These are phyloP conservation scores for Mythimna lalbum DNA, from an alignment of 2,888 invertebrate species.

Conservation along the genomic window DNA sequence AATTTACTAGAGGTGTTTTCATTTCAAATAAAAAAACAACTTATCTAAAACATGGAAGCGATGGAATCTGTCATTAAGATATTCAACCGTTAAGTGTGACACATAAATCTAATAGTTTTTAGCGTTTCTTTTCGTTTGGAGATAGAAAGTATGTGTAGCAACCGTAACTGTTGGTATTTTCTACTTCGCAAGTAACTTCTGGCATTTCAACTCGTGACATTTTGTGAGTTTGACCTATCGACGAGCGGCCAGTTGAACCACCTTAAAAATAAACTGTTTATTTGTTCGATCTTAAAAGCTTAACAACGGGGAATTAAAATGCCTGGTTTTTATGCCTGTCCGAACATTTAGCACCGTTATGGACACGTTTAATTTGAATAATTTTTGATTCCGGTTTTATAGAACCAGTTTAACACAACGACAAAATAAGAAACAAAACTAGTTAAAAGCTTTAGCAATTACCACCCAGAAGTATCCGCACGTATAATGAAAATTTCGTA, in stretches of 20 bases:
- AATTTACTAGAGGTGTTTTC: not conserved
- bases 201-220: constrained; percentile 50
- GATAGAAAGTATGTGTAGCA: constrained; percentile 49
- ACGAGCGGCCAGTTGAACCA: constrained; percentile 38
- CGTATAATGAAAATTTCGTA: constrained; percentile 22
- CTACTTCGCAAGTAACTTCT: constrained; percentile 37
- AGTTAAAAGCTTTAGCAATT: not conserved
- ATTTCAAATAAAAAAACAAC: constrained; percentile 22
- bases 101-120: constrained; percentile 48
- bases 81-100: constrained; percentile 38
- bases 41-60: constrained; percentile 20
- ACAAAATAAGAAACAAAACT: not conserved
- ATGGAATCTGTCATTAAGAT: constrained; percentile 34
- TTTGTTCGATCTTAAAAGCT: constrained; percentile 31
- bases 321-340: constrained; percentile 10
- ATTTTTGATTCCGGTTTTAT: constrained; percentile 27
- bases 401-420: constrained; percentile 31
- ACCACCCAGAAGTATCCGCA: constrained; percentile 3
- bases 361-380: constrained; percentile 43
- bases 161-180: constrained; percentile 38
- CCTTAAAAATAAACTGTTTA: constrained; percentile 46
- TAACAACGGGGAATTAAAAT: constrained; percentile 38
- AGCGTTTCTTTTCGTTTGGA: constrained; percentile 28
- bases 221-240: constrained; percentile 53
- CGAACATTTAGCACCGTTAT: constrained; percentile 41